Conservation (phyloP, 2,797 vertebrate genomes). For the Rhadinocentrus ornatus region DNA sequence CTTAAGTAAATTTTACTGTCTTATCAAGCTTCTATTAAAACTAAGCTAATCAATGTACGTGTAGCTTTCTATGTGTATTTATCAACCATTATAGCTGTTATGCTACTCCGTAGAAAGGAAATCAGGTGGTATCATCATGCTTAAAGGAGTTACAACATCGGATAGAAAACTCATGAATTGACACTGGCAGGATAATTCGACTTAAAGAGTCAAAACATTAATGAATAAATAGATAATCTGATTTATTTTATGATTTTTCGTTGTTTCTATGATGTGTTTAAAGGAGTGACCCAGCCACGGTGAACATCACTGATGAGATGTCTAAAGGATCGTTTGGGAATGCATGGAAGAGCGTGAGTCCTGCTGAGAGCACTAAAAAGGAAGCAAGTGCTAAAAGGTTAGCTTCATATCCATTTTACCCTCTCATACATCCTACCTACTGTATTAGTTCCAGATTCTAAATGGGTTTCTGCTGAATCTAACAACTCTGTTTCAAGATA, state of each 20-base stretch:
- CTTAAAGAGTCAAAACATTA: too few species aligned
- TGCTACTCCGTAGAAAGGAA: too few species aligned
- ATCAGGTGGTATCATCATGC: too few species aligned
- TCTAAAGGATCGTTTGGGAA: conserved; percentile 91
- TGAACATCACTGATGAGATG: conserved; percentile 99
- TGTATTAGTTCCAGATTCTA: background rate
- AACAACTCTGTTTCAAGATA: background rate
- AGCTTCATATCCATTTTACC: conserved; percentile 34
- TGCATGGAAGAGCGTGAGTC: conserved; percentile 92
- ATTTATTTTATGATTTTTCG: background rate
- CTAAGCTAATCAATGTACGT: too few species aligned
- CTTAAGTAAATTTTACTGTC: too few species aligned
- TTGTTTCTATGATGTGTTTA: conserved; percentile 28
- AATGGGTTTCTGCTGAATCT: background rate
- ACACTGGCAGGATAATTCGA: too few species aligned
- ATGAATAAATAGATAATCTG: too few species aligned
- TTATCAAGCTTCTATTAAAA: too few species aligned
- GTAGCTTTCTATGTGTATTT: too few species aligned
- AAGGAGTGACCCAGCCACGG: conserved; percentile 91
- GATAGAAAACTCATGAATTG: too few species aligned
- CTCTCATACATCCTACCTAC: background rate
- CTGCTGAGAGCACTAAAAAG: conserved; percentile 90
- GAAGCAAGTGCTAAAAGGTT: conserved; percentile 92
- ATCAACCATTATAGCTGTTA: too few species aligned
- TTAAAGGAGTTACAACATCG: too few species aligned